Percentiles rank a stretch among this genome's conserved stretches.
These are phyloP conservation scores for Loris lydekkerianus DNA, from an alignment of 2,797 vertebrate species.

Conservation along the genomic window DNA sequence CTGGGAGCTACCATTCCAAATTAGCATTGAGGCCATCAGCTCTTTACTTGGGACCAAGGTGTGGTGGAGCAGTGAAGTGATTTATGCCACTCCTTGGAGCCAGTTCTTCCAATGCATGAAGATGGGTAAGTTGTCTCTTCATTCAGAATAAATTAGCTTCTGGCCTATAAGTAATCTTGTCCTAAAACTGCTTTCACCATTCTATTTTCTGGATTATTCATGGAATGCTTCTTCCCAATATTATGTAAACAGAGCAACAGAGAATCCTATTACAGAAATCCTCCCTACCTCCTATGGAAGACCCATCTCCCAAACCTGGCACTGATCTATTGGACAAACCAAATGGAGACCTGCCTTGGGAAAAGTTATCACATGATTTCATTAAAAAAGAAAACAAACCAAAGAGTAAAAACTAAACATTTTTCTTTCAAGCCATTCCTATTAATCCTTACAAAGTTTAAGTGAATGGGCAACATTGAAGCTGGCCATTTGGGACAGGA, in stretches of 20 bases:
- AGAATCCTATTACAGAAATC: background rate
- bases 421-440: background rate
- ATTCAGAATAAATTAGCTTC: constrained; percentile 72
- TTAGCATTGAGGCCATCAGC: constrained; percentile 57
- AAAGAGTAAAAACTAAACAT: background rate
- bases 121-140: constrained; percentile 71
- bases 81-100: background rate
- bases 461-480: background rate
- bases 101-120: constrained; percentile 46
- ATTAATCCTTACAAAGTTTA: background rate
- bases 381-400: background rate
- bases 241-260: constrained; percentile 23
- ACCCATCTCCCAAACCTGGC: background rate
- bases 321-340: background rate
- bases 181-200: background rate
- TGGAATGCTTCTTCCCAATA: constrained; percentile 71
- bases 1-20: constrained; percentile 61
- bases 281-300: background rate
- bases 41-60: constrained; percentile 65
- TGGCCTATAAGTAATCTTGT: constrained; percentile 69
- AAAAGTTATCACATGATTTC: background rate
- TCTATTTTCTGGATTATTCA: constrained; percentile 79
- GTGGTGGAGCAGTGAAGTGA: constrained; percentile 17
- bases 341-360: background rate
- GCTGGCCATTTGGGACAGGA: background rate